Evolutionary conservation across 2,113 vertebrate genomes (phyloP), one percentile per base, ranked within the genome.

Genomic region (Nesospiza acunhae): DNA sequence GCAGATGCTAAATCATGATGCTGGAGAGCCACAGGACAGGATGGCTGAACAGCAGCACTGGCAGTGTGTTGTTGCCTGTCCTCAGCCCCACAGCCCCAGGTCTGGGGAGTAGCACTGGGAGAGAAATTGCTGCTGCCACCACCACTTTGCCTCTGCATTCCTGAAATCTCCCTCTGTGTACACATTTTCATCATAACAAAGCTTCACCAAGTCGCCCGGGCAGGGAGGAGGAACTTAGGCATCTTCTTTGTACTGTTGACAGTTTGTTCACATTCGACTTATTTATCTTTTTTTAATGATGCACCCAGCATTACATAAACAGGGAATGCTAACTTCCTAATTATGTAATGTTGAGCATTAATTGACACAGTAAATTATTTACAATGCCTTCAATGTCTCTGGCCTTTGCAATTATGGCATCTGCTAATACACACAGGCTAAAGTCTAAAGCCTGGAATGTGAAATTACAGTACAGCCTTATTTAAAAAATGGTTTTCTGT

Each of bases 41-140:
- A 27, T 1, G 3, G 15, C 19, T 33, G 18, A 47, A 31, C 3
- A 8, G 18, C 30, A 37, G 15, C 7, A 6, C 28, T 26, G 37
- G 7, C 24, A 67, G 6, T 0, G 0, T 35, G 13, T 28, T 35
- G 13, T 28, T 53, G 18, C 15, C 27, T 60, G 33, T 31, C 15
- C 58, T 19, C 21, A 37, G 37, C 15, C 26, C n/a, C 63, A 42
- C 26, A 50, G 26, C 37, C 33, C 3, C 1, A 4, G 10, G 12
- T 30, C 13, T 28, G 18, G 6, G 16, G 13, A 17, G 10, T 6
- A 64, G 16, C 44, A 8, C 2, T 7, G 41, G 9, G 23, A 75
- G 9, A 39, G n/a, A 62, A 7, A 20, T 24, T 49, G 31, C 18
- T 74, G 26, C 31, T 55, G 66, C 41, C 47, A 14, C 10, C 9